phyloP scores from a whole-genome alignment of 92 coral and sea anemone species.

The Phenganax subtilis region DNA sequence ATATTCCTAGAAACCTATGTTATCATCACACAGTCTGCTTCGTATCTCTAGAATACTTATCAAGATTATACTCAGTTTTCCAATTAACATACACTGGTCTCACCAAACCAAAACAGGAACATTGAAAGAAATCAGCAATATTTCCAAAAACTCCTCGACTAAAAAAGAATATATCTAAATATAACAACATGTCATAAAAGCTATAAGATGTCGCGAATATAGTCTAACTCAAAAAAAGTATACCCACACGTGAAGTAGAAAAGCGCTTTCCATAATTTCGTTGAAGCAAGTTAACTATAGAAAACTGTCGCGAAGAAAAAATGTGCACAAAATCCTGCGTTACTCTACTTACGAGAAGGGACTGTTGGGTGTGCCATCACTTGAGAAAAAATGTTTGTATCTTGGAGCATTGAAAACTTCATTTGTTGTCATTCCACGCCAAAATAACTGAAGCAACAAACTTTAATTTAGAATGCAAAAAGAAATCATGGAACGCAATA shows the following conservation, averaged over 20 bases:
- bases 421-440: conserved; percentile 95
- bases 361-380: conserved; percentile 58
- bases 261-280: too few relatives aligned
- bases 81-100: conserved; percentile 70
- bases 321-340: background rate
- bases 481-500: background rate
- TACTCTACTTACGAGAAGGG: conserved; percentile 67
- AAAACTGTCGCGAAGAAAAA: too few relatives aligned
- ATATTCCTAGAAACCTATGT: background rate
- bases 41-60: background rate
- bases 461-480: background rate
- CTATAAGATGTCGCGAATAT: too few relatives aligned
- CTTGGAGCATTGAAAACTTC: conserved; percentile 73
- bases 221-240: too few relatives aligned
- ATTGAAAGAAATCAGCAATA: conserved; percentile 79
- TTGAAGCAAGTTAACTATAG: too few relatives aligned
- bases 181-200: background rate
- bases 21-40: conserved; percentile 27
- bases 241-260: too few relatives aligned
- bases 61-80: conserved; percentile 38
- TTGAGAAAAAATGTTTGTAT: conserved; percentile 65
- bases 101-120: conserved; percentile 68
- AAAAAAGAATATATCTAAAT: conserved; percentile 21
- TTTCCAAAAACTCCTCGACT: conserved; percentile 87
- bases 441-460: conserved; percentile 56